Evolutionary conservation across 2,888 invertebrate genomes (phyloP).

Genomic region (Nephrocerus scutellatus): DNA sequence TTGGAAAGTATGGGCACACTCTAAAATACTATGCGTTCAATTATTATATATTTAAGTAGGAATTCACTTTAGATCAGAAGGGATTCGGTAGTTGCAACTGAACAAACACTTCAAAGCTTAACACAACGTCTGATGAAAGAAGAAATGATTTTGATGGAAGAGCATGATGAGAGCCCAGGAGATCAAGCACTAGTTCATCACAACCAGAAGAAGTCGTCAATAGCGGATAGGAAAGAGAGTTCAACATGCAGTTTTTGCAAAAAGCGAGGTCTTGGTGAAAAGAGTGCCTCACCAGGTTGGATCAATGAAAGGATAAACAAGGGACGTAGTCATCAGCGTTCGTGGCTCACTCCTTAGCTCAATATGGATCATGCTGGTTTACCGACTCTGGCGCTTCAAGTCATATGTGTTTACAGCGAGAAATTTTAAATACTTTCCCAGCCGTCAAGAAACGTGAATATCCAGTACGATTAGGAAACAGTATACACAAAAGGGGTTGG

Average conservation of each 20-base stretch:
- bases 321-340: no score
- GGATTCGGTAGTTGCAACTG: slow-evolving; percentile 3
- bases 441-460: no score
- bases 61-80: slow-evolving; percentile 7
- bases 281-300: slow-evolving; percentile 2
- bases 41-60: no score
- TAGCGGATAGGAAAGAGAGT: slow-evolving; percentile 1
- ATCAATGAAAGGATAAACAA: background rate
- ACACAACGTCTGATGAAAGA: slow-evolving; percentile 7
- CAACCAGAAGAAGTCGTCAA: slow-evolving; percentile 3
- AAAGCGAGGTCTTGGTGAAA: slow-evolving; percentile 3
- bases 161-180: background rate
- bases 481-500: no score
- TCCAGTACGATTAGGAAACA: no score
- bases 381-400: slow-evolving; percentile 5
- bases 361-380: slow-evolving; percentile 2
- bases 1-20: no score
- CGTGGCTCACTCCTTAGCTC: background rate
- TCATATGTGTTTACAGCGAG: slow-evolving; percentile 6
- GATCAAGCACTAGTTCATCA: slow-evolving; percentile 3
- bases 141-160: slow-evolving; percentile 6
- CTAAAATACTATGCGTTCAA: no score
- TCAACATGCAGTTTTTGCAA: slow-evolving; percentile 1
- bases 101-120: slow-evolving; percentile 8
- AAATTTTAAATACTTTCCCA: no score